Percentiles rank a stretch among this genome's conserved stretches.
Evolutionary conservation across 2,888 invertebrate genomes (phyloP).

Genomic region (Gastrophysa polygoni): DNA sequence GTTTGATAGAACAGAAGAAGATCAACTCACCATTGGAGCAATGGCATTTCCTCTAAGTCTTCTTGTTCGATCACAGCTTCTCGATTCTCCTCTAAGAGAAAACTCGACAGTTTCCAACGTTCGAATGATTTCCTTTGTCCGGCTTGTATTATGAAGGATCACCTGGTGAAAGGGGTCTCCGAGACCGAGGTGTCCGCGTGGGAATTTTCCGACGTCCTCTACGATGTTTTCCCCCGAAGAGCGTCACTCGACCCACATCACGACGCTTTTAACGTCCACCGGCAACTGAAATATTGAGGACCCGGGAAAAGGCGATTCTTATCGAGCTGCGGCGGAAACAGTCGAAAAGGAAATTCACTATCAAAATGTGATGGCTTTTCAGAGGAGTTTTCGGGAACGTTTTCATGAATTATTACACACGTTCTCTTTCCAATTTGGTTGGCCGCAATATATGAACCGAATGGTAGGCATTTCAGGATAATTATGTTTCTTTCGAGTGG

Average conservation of each 20-base stretch:
- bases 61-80: no score
- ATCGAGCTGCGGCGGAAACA: slow-evolving; percentile 30
- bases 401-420: slow-evolving; percentile 36
- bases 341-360: slow-evolving; percentile 34
- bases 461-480: no score
- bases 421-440: slow-evolving; percentile 35
- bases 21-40: no score
- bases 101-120: no score
- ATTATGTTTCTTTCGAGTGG: no score
- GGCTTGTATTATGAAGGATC: no score
- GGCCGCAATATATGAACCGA: slow-evolving; percentile 13
- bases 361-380: slow-evolving; percentile 37
- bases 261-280: slow-evolving; percentile 22
- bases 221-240: slow-evolving; percentile 29
- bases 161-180: no score
- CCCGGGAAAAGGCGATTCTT: slow-evolving; percentile 34
- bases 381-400: slow-evolving; percentile 33
- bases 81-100: no score
- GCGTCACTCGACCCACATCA: slow-evolving; percentile 19
- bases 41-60: no score
- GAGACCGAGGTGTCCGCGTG: no score
- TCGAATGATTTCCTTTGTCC: no score
- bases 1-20: no score
- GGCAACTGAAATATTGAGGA: slow-evolving; percentile 35
- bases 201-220: slow-evolving; percentile 8